Conservation (phyloP, 2,113 vertebrate genomes). For the Eulacestoma nigropectus region DNA sequence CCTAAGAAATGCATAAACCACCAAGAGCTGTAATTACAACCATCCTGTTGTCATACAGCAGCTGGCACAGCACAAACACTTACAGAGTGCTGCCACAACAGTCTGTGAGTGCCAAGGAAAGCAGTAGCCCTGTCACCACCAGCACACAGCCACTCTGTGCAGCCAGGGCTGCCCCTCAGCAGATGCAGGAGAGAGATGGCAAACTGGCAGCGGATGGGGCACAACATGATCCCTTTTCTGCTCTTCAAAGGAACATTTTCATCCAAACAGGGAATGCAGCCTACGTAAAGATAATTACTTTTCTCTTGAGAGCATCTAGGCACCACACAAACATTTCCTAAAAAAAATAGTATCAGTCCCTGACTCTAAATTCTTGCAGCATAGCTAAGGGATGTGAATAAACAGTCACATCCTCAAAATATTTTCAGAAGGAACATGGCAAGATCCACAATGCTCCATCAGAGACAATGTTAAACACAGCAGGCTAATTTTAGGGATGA, state of each 20-base stretch:
- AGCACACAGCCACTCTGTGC: neutral
- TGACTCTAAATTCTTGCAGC: neutral
- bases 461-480: neutral
- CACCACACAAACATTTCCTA: neutral
- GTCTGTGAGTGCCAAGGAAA: neutral
- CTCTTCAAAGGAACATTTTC: neutral
- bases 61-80: constrained; percentile 41
- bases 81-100: neutral
- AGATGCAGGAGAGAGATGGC: neutral
- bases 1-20: neutral
- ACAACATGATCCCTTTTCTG: neutral
- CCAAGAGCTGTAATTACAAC: neutral
- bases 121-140: neutral
- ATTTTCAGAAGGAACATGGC: neutral
- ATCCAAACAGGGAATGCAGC: neutral
- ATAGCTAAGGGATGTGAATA: neutral
- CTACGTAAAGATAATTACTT: neutral
- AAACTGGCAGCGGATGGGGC: neutral
- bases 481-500: neutral
- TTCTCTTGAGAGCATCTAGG: neutral
- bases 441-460: neutral
- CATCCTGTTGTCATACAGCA: neutral
- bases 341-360: neutral
- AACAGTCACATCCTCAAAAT: constrained; percentile 12
- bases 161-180: neutral